Conservation (phyloP, 1,140 invertebrate genomes). For the Drosophila tropicalis region DNA sequence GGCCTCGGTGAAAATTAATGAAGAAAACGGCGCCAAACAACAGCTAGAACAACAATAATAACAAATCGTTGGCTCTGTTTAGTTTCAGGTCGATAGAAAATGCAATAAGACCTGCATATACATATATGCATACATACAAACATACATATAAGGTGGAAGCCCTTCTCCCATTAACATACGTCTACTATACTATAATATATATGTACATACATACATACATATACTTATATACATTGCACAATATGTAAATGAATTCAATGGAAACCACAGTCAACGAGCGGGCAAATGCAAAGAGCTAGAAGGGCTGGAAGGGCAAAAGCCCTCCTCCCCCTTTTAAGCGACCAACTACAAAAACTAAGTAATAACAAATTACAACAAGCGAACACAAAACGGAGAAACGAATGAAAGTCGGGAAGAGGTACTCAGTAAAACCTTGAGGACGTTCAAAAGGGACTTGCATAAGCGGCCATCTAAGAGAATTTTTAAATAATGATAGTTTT, state of each 20-base stretch:
- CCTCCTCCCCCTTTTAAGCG: background rate
- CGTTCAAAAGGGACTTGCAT: conserved; percentile 9
- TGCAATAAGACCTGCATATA: conserved; percentile 65
- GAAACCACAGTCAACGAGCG: conserved; percentile 46
- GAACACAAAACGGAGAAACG: conserved; percentile 48
- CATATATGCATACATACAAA: too few species aligned
- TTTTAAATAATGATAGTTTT: background rate
- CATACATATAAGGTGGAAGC: background rate
- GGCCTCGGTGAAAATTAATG: conserved; percentile 64
- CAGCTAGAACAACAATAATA: conserved; percentile 66
- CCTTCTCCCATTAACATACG: conserved; percentile 18
- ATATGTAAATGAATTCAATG: conserved; percentile 81
- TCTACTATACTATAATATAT: conserved; percentile 13
- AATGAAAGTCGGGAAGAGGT: conserved; percentile 29
- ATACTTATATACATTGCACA: conserved; percentile 43
- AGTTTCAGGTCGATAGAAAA: conserved; percentile 63
- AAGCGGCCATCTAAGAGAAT: background rate
- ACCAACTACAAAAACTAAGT: conserved; percentile 53
- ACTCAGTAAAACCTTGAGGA: background rate
- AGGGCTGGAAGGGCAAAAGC: conserved; percentile 3
- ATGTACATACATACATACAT: conserved; percentile 9
- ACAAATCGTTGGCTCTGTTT: conserved; percentile 59
- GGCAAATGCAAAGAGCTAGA: conserved; percentile 20
- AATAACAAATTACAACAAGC: conserved; percentile 77
- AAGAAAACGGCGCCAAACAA: conserved; percentile 59